These are phyloP conservation scores for Leptothorax acervorum DNA, from an alignment of 2,888 invertebrate species.

Conservation along the genomic window DNA sequence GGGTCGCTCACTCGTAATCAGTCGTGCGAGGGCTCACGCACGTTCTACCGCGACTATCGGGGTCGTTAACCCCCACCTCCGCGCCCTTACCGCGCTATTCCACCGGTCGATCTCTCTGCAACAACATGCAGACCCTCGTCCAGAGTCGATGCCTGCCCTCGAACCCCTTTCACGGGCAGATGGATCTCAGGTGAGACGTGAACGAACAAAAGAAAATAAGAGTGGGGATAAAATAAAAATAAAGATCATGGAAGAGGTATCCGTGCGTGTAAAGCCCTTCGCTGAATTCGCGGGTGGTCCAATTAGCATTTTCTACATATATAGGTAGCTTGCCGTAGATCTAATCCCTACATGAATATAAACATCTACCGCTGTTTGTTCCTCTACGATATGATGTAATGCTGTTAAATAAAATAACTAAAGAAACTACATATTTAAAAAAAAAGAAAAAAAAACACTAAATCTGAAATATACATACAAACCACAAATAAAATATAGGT, in stretches of 20 bases:
- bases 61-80: constrained; percentile 77
- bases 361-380: not conserved
- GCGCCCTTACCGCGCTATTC: constrained; percentile 57
- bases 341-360: not conserved
- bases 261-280: constrained; percentile 64
- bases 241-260: constrained; percentile 67
- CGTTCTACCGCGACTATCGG: constrained; percentile 78
- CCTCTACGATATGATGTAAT: not conserved
- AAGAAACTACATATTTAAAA: not conserved
- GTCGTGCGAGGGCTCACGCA: constrained; percentile 80
- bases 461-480: not conserved
- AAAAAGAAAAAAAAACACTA: not conserved
- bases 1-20: constrained; percentile 79
- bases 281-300: constrained; percentile 53
- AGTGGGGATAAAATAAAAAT: constrained; percentile 65
- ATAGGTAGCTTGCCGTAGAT: not conserved
- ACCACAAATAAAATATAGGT: not conserved
- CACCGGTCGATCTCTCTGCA: constrained; percentile 61
- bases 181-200: constrained; percentile 73
- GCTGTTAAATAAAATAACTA: not conserved
- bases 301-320: constrained; percentile 37
- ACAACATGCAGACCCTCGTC: constrained; percentile 71
- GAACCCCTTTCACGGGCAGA: constrained; percentile 67
- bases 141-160: constrained; percentile 62
- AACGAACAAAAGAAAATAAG: constrained; percentile 69